Evolutionary conservation across 2,888 invertebrate species (phyloP), one percentile per base, ranked within the genome.

Genomic region (Cotesia congregata): DNA sequence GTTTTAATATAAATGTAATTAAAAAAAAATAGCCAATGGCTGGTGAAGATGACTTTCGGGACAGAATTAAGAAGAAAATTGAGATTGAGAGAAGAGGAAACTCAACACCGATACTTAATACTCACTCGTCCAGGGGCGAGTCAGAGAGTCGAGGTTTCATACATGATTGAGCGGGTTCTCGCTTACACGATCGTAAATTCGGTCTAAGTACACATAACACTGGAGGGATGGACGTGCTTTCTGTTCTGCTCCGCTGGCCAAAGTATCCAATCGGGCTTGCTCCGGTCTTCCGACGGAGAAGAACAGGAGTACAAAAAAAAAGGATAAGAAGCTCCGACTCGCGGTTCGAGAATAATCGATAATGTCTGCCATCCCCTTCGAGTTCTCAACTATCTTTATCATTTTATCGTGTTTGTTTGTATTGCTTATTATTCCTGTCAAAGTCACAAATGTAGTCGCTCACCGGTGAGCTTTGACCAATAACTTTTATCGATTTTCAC

Each of bases 41-140:
- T 30, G 20, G 30, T 30, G 30, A 30, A 30, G 30, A 30, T 30
- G 30, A 30, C 30, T 30, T 30, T 30, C 30, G 30, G 30, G 30
- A 30, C 30, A 30, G 30, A 30, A 30, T 30, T 30, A 30, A 30
- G 9, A 50, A 50, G 50, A 50, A 17, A 20, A 15, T 9, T 3
- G 64, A 7, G 17, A 20, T 64, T 64, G 15, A 20, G 30, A 64
- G 20, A 30, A 30, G 64, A 15, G 64, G 30, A 9, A 64, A 64
- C 17, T 20, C 64, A 64, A 64, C 17, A 64, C 64, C 64, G 64
- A 64, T 64, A 64, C 17, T 64, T 64, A 64, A 64, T 64, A 64
- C 64, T 17, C 50, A 30, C 30, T 30, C 60, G 60, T 60, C n/a
- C 60, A 64, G 30, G 64, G 30, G 6, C 64, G 17, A 30, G 30